phyloP scores from a whole-genome alignment of 2,797 vertebrate species.

The Gadopsis bispinosus region DNA sequence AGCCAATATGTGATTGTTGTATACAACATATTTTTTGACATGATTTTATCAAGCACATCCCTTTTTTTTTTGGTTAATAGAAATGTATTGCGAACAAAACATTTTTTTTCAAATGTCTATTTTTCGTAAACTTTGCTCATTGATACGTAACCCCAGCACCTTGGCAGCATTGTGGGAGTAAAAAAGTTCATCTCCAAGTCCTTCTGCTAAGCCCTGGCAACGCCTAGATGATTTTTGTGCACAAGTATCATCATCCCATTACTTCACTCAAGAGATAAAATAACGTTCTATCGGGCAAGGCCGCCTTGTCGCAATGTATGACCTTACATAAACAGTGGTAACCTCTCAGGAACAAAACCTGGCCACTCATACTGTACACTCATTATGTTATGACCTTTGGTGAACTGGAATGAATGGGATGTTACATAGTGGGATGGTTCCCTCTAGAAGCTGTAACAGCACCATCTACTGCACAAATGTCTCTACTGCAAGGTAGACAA shows the following conservation, averaged over 20 bases:
- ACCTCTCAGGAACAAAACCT: neutral
- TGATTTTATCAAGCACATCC: neutral
- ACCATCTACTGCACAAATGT: slow-evolving; percentile 58
- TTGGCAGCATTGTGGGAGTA: neutral
- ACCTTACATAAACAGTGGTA: slow-evolving; percentile 30
- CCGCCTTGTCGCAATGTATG: slow-evolving; percentile 27
- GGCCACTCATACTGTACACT: slow-evolving; percentile 10
- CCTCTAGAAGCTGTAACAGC: neutral
- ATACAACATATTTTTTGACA: neutral
- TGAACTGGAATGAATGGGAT: slow-evolving; percentile 36
- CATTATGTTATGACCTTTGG: slow-evolving; percentile 24
- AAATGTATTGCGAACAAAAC: neutral
- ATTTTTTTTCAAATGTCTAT: neutral
- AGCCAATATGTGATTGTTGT: neutral
- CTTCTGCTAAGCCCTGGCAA: neutral
- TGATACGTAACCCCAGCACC: neutral
- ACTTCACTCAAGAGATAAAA: slow-evolving; percentile 25
- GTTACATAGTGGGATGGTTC: neutral
- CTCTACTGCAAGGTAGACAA: slow-evolving; percentile 11
- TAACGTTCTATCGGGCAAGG: slow-evolving; percentile 20
- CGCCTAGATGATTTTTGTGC: slow-evolving; percentile 4
- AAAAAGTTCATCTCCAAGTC: slow-evolving; percentile 5
- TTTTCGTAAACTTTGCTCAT: neutral
- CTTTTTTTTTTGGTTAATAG: neutral
- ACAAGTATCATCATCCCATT: slow-evolving; percentile 15